Conservation (phyloP, 2,888 invertebrate genomes). For the Limenitis camilla region DNA sequence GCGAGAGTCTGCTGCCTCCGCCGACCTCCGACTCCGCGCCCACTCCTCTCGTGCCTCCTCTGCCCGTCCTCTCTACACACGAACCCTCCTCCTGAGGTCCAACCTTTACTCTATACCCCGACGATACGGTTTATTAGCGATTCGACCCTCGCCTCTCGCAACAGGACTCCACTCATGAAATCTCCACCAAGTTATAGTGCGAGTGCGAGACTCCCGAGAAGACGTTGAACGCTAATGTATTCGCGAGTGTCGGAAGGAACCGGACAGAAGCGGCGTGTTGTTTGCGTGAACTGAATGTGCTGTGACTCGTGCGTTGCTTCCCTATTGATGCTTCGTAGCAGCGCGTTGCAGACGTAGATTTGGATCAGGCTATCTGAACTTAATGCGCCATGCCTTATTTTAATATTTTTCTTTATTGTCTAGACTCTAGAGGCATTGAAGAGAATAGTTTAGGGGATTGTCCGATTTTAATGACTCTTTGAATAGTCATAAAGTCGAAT, state of each 20-base stretch:
- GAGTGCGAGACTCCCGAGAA: not conserved
- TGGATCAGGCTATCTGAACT: not conserved
- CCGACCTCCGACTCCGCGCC: conserved; percentile 32
- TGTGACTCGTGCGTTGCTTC: not conserved
- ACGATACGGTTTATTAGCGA: conserved; percentile 60
- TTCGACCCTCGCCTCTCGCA: conserved; percentile 3
- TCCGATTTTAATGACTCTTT: too few species aligned
- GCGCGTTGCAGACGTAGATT: not conserved
- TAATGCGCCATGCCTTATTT: conserved; percentile 2
- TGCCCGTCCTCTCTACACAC: conserved; percentile 16
- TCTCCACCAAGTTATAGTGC: conserved; percentile 18
- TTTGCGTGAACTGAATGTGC: not conserved
- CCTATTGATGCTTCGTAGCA: conserved; percentile 1
- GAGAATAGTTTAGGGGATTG: not conserved
- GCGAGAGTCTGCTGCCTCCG: conserved; percentile 74
- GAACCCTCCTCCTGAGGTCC: conserved; percentile 32
- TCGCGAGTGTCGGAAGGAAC: not conserved
- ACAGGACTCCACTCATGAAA: conserved; percentile 5
- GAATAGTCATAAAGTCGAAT: not conserved
- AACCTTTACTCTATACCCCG: conserved; percentile 51
- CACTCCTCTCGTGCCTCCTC: conserved; percentile 21
- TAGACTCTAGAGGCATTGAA: not conserved
- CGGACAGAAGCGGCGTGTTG: not conserved
- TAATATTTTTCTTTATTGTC: not conserved
- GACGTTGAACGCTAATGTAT: not conserved